phyloP scores from a whole-genome alignment of 2,888 invertebrate species.

The Heliothis peltigera region DNA sequence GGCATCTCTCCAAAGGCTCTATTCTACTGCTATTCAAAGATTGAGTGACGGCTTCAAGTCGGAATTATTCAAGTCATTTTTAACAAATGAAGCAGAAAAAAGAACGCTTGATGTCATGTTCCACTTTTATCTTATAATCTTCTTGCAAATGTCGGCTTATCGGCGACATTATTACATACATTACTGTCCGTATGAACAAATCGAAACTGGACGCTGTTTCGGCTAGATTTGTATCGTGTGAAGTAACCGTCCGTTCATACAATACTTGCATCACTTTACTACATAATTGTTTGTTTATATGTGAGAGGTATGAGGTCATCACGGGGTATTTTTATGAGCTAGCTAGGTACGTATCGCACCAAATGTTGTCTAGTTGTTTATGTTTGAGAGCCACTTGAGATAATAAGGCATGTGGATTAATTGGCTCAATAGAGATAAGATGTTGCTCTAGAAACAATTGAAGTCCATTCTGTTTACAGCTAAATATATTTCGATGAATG shows the following conservation, averaged over 20 bases:
- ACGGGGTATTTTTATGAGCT: conserved; percentile 20
- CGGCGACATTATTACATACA: conserved; percentile 58
- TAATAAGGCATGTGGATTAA: not conserved
- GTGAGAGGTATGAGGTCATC: conserved; percentile 47
- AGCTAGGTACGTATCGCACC: not conserved
- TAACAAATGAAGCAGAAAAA: conserved; percentile 43
- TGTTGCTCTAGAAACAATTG: not conserved
- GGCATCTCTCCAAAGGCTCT: conserved; percentile 27
- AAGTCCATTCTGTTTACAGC: too few relatives aligned
- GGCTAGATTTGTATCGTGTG: conserved; percentile 50
- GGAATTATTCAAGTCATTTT: conserved; percentile 38
- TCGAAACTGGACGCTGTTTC: conserved; percentile 47
- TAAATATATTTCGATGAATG: too few relatives aligned
- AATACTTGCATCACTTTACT: conserved; percentile 46
- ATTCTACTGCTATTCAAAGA: conserved; percentile 8
- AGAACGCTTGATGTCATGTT: conserved; percentile 40
- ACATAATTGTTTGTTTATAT: conserved; percentile 51
- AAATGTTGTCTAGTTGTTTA: not conserved
- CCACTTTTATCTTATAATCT: conserved; percentile 53
- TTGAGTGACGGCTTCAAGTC: conserved; percentile 22
- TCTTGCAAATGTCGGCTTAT: conserved; percentile 53
- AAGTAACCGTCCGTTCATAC: conserved; percentile 46
- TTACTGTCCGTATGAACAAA: conserved; percentile 51
- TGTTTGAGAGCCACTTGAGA: conserved; percentile 12
- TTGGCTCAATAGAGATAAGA: not conserved